Conservation (phyloP, 2,113 vertebrate genomes). For the Gymnarchus niloticus region DNA sequence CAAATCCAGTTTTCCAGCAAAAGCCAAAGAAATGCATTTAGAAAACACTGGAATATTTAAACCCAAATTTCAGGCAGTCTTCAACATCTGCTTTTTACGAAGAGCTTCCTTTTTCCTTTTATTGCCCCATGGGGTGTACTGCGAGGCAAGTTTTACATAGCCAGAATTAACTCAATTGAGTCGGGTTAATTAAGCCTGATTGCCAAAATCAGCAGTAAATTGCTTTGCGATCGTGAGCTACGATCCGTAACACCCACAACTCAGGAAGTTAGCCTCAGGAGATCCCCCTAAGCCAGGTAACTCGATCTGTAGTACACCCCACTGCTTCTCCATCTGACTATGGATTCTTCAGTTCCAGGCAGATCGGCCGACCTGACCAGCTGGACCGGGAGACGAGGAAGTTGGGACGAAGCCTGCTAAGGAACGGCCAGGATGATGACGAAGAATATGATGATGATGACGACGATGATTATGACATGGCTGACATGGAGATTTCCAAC, state of each 20-base stretch:
- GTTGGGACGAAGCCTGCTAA: constrained; percentile 69
- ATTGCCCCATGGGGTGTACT: too few species aligned
- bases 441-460: constrained; percentile 68
- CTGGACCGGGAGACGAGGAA: constrained; percentile 63
- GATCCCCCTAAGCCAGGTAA: too few species aligned
- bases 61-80: neutral
- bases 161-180: too few species aligned
- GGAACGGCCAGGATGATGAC: constrained; percentile 60
- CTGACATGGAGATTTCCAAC: constrained; percentile 66
- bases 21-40: neutral
- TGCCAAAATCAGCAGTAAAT: too few species aligned
- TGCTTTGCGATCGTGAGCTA: too few species aligned
- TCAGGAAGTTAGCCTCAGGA: too few species aligned
- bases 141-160: too few species aligned
- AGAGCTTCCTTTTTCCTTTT: neutral
- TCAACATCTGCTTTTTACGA: neutral
- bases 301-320: too few species aligned
- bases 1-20: too few species aligned
- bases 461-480: constrained; percentile 68
- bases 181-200: too few species aligned
- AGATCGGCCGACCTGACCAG: constrained; percentile 28
- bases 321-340: neutral
- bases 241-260: too few species aligned
- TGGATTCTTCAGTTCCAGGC: constrained; percentile 32
- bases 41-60: neutral